Conservation (phyloP, 2,888 invertebrate species). For the Diaprepes abbreviatus region DNA sequence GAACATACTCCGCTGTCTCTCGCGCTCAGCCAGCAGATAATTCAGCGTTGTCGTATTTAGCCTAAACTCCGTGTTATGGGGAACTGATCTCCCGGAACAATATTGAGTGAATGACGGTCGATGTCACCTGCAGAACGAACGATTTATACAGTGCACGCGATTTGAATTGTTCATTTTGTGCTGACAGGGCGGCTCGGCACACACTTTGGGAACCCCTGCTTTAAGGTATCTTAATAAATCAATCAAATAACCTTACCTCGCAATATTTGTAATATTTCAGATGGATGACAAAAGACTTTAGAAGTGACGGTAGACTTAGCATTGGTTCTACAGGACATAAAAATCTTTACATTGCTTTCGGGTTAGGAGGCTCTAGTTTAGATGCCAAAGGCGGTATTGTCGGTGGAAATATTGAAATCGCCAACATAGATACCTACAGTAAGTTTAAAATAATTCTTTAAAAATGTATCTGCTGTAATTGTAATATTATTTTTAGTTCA, state of each 20-base stretch:
- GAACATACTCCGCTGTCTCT: too few relatives aligned
- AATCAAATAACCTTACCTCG: constrained; percentile 4
- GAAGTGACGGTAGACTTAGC: constrained; percentile 91
- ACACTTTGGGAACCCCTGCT: too few relatives aligned
- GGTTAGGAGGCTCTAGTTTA: constrained; percentile 89
- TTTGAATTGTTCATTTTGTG: too few relatives aligned
- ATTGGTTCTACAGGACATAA: constrained; percentile 96
- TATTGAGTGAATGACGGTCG: too few relatives aligned
- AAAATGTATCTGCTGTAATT: neutral
- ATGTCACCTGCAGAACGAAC: too few relatives aligned
- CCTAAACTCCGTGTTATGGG: too few relatives aligned
- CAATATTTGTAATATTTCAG: constrained; percentile 64
- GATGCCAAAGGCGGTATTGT: constrained; percentile 98
- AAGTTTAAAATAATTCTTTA: constrained; percentile 56
- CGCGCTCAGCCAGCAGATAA: too few relatives aligned
- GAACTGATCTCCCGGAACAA: too few relatives aligned
- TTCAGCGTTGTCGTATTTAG: too few relatives aligned
- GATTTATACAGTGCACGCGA: too few relatives aligned
- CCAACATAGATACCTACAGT: constrained; percentile 89
- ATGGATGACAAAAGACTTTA: constrained; percentile 94
- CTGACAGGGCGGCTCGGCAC: too few relatives aligned
- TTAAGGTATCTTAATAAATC: too few relatives aligned
- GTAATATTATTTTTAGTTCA: constrained; percentile 74
- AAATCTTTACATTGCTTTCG: constrained; percentile 91
- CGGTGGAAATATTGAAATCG: constrained; percentile 93